These are phyloP conservation scores for Odocoileus virginianus DNA, from an alignment of 2,113 vertebrate species.

Conservation along the genomic window DNA sequence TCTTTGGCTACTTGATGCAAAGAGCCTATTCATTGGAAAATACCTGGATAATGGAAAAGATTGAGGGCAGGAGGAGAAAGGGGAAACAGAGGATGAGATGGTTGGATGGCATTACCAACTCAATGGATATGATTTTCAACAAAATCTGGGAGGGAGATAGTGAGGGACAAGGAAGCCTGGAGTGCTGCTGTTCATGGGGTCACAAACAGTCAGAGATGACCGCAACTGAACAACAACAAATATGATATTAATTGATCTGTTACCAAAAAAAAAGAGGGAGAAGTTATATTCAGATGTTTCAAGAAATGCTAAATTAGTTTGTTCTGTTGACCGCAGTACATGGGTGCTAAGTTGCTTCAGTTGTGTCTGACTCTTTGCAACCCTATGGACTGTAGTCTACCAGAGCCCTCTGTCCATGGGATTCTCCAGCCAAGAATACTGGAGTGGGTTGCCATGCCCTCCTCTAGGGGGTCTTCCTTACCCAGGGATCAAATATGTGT, in stretches of 20 bases:
- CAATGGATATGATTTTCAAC: neutral
- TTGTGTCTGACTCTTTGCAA: neutral
- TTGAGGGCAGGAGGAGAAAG: neutral
- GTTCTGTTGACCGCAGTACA: neutral
- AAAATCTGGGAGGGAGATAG: neutral
- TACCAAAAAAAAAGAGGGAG: neutral
- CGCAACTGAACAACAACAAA: rapidly evolving
- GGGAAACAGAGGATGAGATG: neutral
- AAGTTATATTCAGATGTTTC: neutral
- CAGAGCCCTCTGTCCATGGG: neutral
- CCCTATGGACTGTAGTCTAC: neutral
- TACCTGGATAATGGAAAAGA: neutral
- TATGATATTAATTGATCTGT: neutral
- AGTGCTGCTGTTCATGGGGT: rapidly evolving
- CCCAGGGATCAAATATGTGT: neutral
- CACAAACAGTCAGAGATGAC: neutral
- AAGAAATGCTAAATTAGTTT: neutral
- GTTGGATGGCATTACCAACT: neutral
- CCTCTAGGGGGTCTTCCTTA: neutral
- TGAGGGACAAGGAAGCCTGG: neutral
- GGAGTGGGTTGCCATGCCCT: neutral
- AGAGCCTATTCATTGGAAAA: neutral
- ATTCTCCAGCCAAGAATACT: neutral
- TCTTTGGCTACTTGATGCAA: neutral
- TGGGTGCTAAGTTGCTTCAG: neutral